Base-by-base conservation (phyloP, 2,113 vertebrate genomes). In the Nycticryphes semicollaris region DNA sequence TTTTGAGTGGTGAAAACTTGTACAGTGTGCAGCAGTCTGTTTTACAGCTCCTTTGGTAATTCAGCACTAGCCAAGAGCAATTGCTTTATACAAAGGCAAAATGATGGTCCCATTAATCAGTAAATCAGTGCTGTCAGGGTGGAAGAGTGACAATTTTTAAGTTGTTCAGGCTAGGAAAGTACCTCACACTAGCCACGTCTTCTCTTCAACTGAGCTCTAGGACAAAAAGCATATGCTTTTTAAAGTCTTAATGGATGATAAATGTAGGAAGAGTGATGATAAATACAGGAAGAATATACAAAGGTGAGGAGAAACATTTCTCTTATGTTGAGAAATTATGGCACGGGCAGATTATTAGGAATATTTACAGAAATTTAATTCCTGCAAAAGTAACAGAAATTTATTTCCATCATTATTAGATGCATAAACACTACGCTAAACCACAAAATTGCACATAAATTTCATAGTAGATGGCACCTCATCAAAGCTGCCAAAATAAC, bases 81-180 rank as follows among this genome's bases (percentile, higher is more conserved):
- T 64, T 79, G 74, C 33, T 75, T 84, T 76, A 75, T 64, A 82
- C 35, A 91, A 72, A 90, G 70, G 51, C 53, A 93, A 76, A 70
- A 87, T 43, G 77, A 91, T 43, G 53, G 76, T 16, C 59, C 77
- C 77, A 84, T 77, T 95, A 92, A 89, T 94, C 87, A 84, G 56
- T 56, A 91, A 89, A 89, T 79, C 19, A 37, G 28, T 50, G 33
- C 31, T 88, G 59, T 79, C 83, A 77, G 3, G 47, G 37, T 53
- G 47, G 31, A 60, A 87, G 17, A 83, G 23, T 62, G 67, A 69
- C 30, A 56, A 73, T 67, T 84, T 78, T 84, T 75, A 85, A 60
- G 35, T 31, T 56, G 39, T 30, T 78, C 31, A 59, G 15, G 23
- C 24, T 60, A 80, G 24, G 47, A 93, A 84, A 86, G 79, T 51